A percentile compares a stretch with the other conserved stretches of the same genome.
These are phyloP conservation scores for Dicrostonyx torquatus DNA, from an alignment of 2,797 vertebrate genomes.

Conservation along the genomic window DNA sequence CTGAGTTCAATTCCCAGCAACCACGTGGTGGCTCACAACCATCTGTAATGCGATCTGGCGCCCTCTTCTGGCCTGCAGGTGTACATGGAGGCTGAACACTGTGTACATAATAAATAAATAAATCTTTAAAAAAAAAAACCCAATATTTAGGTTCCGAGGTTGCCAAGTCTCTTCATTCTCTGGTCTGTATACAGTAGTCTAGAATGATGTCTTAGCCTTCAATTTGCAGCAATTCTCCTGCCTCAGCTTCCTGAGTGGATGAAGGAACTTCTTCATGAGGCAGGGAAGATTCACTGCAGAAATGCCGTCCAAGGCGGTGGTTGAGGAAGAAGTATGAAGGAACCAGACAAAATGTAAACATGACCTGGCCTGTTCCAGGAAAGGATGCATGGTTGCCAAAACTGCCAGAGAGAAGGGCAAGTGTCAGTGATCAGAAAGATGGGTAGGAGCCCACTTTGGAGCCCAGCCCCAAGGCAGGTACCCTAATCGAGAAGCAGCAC, in stretches of 20 bases:
- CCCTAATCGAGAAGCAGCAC: too few species aligned
- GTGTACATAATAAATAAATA: too few species aligned
- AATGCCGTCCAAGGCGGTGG: background rate
- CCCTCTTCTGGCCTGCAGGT: too few species aligned
- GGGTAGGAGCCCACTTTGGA: background rate
- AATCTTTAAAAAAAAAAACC: too few species aligned
- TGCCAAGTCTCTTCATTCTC: background rate
- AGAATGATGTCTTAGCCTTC: background rate
- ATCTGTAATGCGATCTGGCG: too few species aligned
- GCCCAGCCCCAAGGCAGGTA: too few species aligned
- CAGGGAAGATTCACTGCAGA: background rate
- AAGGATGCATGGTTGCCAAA: background rate
- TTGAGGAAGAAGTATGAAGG: too few species aligned
- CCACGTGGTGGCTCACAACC: too few species aligned
- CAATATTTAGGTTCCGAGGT: background rate
- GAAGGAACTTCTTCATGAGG: rapidly evolving
- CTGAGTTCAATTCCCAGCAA: too few species aligned
- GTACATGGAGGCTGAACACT: too few species aligned
- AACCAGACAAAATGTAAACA: background rate
- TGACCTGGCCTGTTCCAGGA: background rate
- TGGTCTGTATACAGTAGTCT: background rate
- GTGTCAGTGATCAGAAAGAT: background rate
- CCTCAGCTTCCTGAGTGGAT: background rate
- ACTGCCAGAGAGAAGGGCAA: background rate
- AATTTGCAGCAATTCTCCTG: background rate